Evolutionary conservation across 2,113 vertebrate species (phyloP).

Genomic region (Mormyrus iriodes): DNA sequence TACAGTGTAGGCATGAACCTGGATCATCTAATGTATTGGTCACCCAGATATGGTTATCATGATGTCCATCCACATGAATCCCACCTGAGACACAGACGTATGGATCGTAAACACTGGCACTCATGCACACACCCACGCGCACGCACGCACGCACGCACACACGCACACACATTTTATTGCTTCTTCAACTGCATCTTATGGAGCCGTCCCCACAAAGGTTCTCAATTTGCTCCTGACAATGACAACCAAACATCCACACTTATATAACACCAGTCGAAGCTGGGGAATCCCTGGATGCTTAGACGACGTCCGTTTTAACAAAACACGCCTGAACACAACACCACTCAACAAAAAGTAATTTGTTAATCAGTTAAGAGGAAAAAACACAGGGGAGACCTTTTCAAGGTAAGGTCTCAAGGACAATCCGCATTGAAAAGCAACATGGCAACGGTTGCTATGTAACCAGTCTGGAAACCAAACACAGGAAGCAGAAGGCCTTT

Average conservation of each 20-base stretch:
- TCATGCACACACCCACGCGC: neutral
- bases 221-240: neutral
- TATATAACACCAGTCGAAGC: neutral
- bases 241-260: neutral
- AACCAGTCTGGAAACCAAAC: conserved; percentile 3
- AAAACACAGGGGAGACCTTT: conserved; percentile 5
- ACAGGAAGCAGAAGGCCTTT: neutral
- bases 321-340: neutral
- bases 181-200: neutral
- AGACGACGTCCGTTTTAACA: neutral
- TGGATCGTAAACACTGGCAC: neutral
- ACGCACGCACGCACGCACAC: neutral
- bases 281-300: neutral
- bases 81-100: neutral
- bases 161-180: neutral
- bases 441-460: conserved; percentile 10
- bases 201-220: neutral
- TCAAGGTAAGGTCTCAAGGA: conserved; percentile 13
- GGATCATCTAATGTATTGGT: neutral
- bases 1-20: neutral
- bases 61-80: neutral
- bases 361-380: neutral
- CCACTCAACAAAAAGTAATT: neutral
- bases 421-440: neutral
- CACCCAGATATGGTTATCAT: neutral